Evolutionary conservation across 2,888 invertebrate genomes (phyloP).

Genomic region (Pantelozetes paolii): DNA sequence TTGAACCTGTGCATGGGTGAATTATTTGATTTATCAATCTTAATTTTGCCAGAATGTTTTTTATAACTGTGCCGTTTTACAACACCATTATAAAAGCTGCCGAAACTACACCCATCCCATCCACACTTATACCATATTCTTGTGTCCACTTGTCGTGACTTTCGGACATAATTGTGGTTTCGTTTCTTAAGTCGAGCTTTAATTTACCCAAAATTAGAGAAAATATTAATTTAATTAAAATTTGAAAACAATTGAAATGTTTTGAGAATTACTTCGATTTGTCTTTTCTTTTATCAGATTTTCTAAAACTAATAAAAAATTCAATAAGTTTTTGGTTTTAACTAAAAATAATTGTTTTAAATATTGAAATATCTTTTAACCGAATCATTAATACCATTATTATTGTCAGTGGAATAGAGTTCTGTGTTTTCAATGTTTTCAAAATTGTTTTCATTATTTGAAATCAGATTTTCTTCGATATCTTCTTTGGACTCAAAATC

Average conservation of each 20-base stretch:
- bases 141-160: slow-evolving; percentile 31
- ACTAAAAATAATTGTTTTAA: too few relatives aligned
- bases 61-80: slow-evolving; percentile 40
- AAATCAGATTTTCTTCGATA: neutral
- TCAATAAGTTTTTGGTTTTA: too few relatives aligned
- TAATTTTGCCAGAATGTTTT: slow-evolving; percentile 24
- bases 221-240: too few relatives aligned
- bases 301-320: neutral
- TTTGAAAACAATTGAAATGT: too few relatives aligned
- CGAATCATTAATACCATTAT: neutral
- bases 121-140: slow-evolving; percentile 40
- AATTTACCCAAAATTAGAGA: too few relatives aligned
- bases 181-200: neutral
- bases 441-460: slow-evolving; percentile 1
- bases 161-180: slow-evolving; percentile 10
- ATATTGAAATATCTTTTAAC: neutral
- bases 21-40: slow-evolving; percentile 38
- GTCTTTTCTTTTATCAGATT: neutral
- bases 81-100: slow-evolving; percentile 40
- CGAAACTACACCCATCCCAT: slow-evolving; percentile 42
- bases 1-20: slow-evolving; percentile 40
- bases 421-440: slow-evolving; percentile 12
- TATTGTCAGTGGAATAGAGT: neutral
- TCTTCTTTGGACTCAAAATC: slow-evolving; percentile 23
- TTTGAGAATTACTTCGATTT: too few relatives aligned